Evolutionary conservation across 1,140 invertebrate species (phyloP).

Genomic region (Oryctes rhinoceros): DNA sequence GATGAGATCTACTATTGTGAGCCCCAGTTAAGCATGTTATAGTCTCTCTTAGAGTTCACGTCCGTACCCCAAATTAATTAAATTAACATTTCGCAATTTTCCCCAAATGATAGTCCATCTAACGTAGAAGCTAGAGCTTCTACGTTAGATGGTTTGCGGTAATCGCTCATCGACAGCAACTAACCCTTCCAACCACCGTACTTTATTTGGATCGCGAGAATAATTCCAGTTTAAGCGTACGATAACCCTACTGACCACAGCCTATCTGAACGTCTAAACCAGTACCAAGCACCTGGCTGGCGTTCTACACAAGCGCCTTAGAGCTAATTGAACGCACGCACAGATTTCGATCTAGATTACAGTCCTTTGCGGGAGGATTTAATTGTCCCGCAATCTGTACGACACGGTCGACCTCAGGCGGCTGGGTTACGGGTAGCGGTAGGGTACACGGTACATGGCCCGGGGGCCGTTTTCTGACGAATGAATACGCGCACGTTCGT

Average conservation of each 20-base stretch:
- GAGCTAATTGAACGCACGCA: not conserved
- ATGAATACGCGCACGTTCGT: constrained; percentile 20
- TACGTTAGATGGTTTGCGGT: no score
- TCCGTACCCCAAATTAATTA: no score
- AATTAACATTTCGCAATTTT: no score
- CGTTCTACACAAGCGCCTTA: not conserved
- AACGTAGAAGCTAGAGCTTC: no score
- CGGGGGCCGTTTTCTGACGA: not conserved
- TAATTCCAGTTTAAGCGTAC: not conserved
- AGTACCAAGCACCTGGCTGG: not conserved
- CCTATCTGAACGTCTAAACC: not conserved
- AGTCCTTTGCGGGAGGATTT: constrained; percentile 13
- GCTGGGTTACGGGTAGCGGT: not conserved
- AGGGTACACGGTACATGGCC: not conserved
- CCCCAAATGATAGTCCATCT: no score
- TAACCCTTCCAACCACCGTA: no score
- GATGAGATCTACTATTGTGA: no score
- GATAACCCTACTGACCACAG: not conserved
- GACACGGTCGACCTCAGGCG: constrained; percentile 5
- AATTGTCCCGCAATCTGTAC: constrained; percentile 28
- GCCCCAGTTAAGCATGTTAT: no score
- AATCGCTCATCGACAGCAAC: no score
- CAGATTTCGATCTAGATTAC: constrained; percentile 24
- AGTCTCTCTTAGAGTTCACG: no score
- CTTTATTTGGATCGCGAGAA: not conserved